Evolutionary conservation across 2,113 vertebrate species (phyloP).

Genomic region (Trochalopteron elliotii): DNA sequence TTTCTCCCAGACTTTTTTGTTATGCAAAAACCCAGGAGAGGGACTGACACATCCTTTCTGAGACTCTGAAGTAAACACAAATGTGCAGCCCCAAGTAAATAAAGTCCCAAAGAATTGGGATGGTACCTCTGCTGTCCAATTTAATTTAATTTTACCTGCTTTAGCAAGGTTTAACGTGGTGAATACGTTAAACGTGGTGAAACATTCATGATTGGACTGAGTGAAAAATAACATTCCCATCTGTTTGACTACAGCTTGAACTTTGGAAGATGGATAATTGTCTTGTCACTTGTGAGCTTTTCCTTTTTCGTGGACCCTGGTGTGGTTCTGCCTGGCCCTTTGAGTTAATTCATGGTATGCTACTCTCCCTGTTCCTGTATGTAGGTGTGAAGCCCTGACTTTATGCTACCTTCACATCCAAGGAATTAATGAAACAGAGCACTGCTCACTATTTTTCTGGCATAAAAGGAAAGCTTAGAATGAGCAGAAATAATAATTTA

Average conservation of each 20-base stretch:
- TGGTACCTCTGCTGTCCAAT: background rate
- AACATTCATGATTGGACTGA: background rate
- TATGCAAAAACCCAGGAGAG: background rate
- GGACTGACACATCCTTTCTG: background rate
- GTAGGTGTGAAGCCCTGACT: background rate
- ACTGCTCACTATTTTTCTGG: background rate
- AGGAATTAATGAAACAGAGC: background rate
- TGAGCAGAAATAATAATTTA: background rate
- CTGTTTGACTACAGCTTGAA: background rate
- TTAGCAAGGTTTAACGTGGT: background rate
- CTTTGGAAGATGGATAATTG: background rate
- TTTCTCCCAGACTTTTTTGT: background rate
- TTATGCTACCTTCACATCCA: background rate
- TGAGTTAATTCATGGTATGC: background rate
- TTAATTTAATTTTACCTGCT: background rate
- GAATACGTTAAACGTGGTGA: background rate
- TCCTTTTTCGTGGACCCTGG: background rate
- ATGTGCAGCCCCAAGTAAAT: background rate
- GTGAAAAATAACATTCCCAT: background rate
- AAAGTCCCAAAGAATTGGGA: background rate
- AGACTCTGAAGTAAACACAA: background rate
- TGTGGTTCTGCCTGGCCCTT: background rate
- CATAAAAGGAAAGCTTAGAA: background rate
- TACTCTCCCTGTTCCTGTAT: background rate
- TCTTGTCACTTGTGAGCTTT: background rate